Conservation (phyloP, 1,140 invertebrate species). For the Bradynema listronoti region DNA sequence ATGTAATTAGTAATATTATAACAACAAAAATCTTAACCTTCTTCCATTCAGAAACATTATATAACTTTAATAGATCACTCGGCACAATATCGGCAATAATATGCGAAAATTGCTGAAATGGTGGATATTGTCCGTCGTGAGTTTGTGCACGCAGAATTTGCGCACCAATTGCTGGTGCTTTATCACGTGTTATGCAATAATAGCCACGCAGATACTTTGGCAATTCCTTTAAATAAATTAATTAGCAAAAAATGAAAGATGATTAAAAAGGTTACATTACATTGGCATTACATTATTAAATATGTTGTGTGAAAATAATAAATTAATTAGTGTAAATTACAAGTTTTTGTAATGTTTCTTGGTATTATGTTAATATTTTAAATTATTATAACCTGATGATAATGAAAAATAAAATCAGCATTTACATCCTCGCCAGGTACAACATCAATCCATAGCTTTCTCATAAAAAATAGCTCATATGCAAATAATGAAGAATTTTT, state of each 20-base stretch:
- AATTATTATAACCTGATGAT: constrained; percentile 79
- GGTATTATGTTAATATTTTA: too few relatives aligned
- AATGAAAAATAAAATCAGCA: constrained; percentile 96
- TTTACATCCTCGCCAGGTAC: constrained; percentile 91
- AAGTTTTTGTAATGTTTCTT: too few relatives aligned
- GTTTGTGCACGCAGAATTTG: constrained; percentile 88
- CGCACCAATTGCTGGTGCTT: constrained; percentile 82
- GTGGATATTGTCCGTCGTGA: constrained; percentile 79
- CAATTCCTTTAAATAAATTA: too few relatives aligned
- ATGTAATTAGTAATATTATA: background rate
- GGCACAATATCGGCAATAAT: constrained; percentile 73
- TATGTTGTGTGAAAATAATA: too few relatives aligned
- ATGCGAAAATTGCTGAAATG: constrained; percentile 47
- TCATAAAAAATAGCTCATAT: constrained; percentile 99
- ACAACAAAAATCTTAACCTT: constrained; percentile 59
- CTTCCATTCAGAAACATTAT: constrained; percentile 92
- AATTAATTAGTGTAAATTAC: background rate
- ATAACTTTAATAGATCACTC: constrained; percentile 80
- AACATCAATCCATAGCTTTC: constrained; percentile 97
- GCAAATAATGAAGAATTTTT: constrained; percentile 68
- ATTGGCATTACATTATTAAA: too few relatives aligned
- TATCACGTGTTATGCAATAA: constrained; percentile 85
- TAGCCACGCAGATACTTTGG: constrained; percentile 91
- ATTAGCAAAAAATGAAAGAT: too few relatives aligned
- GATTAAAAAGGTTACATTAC: too few relatives aligned